Conservation (phyloP, 23 tunicate genomes). For the Ascidia mentula region DNA sequence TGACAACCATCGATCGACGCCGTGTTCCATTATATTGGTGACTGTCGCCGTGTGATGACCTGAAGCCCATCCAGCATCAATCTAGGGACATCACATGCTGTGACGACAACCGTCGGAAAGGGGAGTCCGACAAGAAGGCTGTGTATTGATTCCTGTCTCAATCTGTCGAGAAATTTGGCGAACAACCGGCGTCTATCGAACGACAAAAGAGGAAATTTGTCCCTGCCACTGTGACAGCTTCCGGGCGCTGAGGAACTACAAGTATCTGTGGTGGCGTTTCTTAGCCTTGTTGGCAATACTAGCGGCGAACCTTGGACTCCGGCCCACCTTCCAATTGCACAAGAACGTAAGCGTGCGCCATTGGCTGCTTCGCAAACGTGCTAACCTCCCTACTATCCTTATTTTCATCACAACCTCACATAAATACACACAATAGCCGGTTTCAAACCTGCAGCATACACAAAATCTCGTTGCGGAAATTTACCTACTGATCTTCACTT, state of each 20-base stretch:
- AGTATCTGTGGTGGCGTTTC: neutral
- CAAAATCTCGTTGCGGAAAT: neutral
- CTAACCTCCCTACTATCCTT: neutral
- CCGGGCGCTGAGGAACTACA: neutral
- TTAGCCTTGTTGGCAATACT: neutral
- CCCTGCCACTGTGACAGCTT: neutral
- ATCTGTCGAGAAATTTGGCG: no score
- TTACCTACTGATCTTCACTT: neutral
- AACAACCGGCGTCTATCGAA: no score
- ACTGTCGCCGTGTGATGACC: neutral
- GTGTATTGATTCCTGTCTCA: conserved; percentile 6
- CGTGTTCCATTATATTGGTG: neutral
- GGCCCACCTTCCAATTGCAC: neutral
- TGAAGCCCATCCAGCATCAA: neutral
- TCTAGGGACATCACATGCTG: neutral
- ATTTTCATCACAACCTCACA: neutral
- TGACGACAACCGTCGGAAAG: neutral
- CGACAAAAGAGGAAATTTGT: neutral
- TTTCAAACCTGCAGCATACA: neutral
- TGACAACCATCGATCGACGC: conserved; percentile 2
- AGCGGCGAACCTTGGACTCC: conserved; percentile 7
- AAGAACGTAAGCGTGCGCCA: conserved; percentile 14
- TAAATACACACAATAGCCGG: neutral
- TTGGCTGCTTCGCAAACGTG: conserved; percentile 12
- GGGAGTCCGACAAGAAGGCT: conserved; percentile 6